A percentile compares a stretch with the other conserved stretches of the same genome.
These are phyloP conservation scores for Microctonus hyperodae DNA, from an alignment of 2,888 invertebrate species.

Conservation along the genomic window DNA sequence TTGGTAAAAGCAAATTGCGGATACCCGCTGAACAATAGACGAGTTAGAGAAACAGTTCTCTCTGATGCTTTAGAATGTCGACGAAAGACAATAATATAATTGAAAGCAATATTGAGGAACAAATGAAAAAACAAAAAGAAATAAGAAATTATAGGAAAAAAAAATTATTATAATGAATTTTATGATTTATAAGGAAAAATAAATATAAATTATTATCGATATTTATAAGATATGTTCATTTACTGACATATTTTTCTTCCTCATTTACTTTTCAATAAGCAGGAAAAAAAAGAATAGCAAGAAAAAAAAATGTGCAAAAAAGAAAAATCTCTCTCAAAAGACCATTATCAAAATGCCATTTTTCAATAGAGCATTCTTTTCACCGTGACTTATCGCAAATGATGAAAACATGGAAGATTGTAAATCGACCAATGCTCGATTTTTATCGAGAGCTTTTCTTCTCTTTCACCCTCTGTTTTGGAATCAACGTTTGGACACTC, in stretches of 20 bases:
- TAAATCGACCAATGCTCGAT: not conserved
- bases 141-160: too few species aligned
- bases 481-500: constrained; percentile 28
- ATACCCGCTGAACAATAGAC: constrained; percentile 15
- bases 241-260: too few species aligned
- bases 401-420: constrained; percentile 7
- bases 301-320: too few species aligned
- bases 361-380: not conserved
- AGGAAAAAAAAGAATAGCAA: not conserved
- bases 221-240: too few species aligned
- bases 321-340: too few species aligned
- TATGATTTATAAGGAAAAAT: too few species aligned
- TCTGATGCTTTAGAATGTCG: not conserved
- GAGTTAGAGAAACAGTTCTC: not conserved
- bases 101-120: not conserved
- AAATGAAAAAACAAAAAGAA: too few species aligned
- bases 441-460: constrained; percentile 16
- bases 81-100: not conserved
- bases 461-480: constrained; percentile 13
- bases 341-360: not conserved
- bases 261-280: not conserved
- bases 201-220: too few species aligned
- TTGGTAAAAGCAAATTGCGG: constrained; percentile 12
- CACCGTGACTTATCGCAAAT: constrained; percentile 28
- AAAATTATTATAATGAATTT: too few species aligned